Evolutionary conservation across 2,113 vertebrate genomes (phyloP), one percentile per base, ranked within the genome.

Genomic region (rat (Rattus norvegicus)): DNA sequence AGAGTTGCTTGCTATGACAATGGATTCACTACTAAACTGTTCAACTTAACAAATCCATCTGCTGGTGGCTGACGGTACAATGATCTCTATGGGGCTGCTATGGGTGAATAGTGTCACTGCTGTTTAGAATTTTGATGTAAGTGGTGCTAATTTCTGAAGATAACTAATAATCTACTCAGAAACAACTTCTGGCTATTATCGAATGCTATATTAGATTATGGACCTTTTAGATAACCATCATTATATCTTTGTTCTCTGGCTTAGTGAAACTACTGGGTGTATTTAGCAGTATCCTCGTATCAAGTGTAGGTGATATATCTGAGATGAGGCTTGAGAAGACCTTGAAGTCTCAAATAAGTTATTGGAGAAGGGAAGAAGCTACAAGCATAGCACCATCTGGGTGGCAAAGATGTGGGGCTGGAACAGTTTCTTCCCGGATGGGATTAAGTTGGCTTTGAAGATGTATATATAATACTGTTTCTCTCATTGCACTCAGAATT

Each of bases 261-360:
- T 90, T 52, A 63, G 6, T 72, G 59, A 77, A 20, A 90, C 36
- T n/a, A 3, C 24, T 70, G 14, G 17, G 3, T 67, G 5, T 52
- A 1, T 39, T 83, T 39, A 49, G 39, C n/a, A 73, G 33, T 17
- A 93, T 86, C 86, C 10, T 13, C 54, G 81, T 47, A 70, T 56
- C 54, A 92, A 30, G 24, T 61, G 26, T 49, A 85, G n/a, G n/a
- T 91, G 56, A 28, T 61, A 6, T 12, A 36, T 75, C 30, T 65
- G 12, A 87, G 69, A 61, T 77, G 22, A 83, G 33, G 4, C 13
- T 73, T 17, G 24, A 90, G n/a, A 8, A 92, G 81, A 72, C 90
- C 39, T 84, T 93, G 43, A 93, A 79, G 36, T 43, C 43, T 96
- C 56, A 85, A 39, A 20, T 86, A 93, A 73, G 28, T 52, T 89